phyloP scores from a whole-genome alignment of 2,888 invertebrate species.

The Agrotis segetum region DNA sequence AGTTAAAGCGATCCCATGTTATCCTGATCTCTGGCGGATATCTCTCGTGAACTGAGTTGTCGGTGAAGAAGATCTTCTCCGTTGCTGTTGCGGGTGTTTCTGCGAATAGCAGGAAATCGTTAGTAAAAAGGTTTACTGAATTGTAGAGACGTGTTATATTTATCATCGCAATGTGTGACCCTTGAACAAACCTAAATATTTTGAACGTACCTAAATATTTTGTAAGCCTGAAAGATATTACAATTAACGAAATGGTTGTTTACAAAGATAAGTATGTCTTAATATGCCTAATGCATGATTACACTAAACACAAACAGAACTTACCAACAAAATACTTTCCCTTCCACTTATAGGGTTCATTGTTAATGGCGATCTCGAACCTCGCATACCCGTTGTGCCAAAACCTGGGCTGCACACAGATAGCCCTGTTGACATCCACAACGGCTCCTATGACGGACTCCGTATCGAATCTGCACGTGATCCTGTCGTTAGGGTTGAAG shows the following conservation, averaged over 20 bases:
- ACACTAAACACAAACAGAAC: constrained; percentile 66
- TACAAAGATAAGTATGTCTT: too few species aligned
- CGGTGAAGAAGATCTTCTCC: constrained; percentile 96
- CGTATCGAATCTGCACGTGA: constrained; percentile 96
- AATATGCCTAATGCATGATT: neutral
- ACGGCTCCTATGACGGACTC: constrained; percentile 95
- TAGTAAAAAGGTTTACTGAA: neutral
- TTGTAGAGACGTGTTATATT: neutral
- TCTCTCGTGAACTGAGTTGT: constrained; percentile 93
- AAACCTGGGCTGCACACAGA: constrained; percentile 97
- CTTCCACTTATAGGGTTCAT: constrained; percentile 96
- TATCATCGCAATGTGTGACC: neutral
- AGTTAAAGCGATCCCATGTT: constrained; percentile 96
- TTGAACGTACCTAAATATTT: neutral
- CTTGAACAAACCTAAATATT: neutral
- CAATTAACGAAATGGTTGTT: neutral
- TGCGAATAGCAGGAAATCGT: constrained; percentile 71
- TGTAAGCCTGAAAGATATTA: neutral
- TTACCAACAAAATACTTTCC: constrained; percentile 97
- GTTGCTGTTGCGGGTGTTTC: constrained; percentile 97
- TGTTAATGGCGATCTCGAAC: constrained; percentile 96
- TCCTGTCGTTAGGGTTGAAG: constrained; percentile 94
- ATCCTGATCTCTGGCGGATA: constrained; percentile 94
- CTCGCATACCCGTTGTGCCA: constrained; percentile 97
- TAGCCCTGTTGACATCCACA: constrained; percentile 95